Base-by-base conservation (phyloP, 1,140 invertebrate genomes). In the Drosophila erecta region DNA sequence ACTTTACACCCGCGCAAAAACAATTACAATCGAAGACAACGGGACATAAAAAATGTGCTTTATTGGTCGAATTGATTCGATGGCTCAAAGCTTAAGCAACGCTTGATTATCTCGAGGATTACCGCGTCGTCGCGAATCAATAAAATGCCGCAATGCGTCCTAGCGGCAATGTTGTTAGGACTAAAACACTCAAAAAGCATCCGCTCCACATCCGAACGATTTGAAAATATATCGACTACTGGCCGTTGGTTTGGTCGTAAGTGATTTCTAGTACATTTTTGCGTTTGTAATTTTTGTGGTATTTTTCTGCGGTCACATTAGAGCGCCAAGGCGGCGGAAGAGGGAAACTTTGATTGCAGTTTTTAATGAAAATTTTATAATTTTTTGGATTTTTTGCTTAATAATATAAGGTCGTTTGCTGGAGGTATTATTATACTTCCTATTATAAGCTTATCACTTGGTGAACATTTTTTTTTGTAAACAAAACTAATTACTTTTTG, bases 61-160 rank as follows among this genome's bases (percentile, higher is more conserved):
- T 41, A 41, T 41, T 15, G 15, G 17, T 11, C 4, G 11, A 27
- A 27, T 30, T 46, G n/a, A 20, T 10, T 4, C 22, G 61, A 11
- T 40, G 12, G 1, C 2, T 14, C 6, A 11, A 4, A n/a, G 22
- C 47, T 62, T 17, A 24, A 17, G 14, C 33, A 58, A 20, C 27
- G 33, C 40, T 62, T 17, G 14, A 12, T 37, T 49, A 33, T 8
- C 33, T 12, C 43, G 20, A 44, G 20, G 20, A 62, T 24, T 30
- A 30, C 22, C 20, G 15, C 17, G 11, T 35, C 27, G 35, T 49
- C 37, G 56, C 43, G 54, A 66, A 62, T 62, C 57, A 49, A 50
- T 66, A 66, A 40, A 49, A 24, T 20, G 64, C 44, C 35, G 27
- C 37, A 17, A 22, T 17, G 12, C 15, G 37, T n/a, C 35, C 51